Conservation (phyloP, 92 coral and sea anemone genomes). For the Epizoanthus stellaris region DNA sequence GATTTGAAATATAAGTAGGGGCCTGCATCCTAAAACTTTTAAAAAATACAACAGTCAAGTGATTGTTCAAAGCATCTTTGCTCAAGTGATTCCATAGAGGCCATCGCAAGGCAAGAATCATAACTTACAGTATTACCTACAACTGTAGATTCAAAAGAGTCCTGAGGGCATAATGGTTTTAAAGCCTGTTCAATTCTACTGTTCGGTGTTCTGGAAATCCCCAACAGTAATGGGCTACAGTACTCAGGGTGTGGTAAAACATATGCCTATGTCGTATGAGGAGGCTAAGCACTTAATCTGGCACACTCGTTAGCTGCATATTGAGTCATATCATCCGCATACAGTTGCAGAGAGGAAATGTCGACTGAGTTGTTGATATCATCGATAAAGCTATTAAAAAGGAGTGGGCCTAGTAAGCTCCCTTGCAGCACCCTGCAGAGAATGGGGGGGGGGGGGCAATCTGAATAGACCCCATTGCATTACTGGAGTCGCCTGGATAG, state of each 20-base stretch:
- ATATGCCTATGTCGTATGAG: not conserved
- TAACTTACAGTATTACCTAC: constrained; percentile 14
- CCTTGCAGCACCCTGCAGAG: not conserved
- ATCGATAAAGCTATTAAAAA: not conserved
- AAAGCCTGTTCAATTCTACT: constrained; percentile 16
- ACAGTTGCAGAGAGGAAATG: too few species aligned
- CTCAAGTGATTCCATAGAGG: constrained; percentile 26
- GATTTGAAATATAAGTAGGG: too few species aligned
- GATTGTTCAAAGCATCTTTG: constrained; percentile 19
- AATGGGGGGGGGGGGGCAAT: not conserved
- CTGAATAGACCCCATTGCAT: not conserved
- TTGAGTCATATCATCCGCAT: too few species aligned
- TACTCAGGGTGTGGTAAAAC: constrained; percentile 35
- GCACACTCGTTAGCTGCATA: too few species aligned
- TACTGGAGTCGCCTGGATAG: not conserved
- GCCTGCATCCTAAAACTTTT: constrained; percentile 36
- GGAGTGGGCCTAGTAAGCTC: not conserved
- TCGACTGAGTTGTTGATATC: not conserved
- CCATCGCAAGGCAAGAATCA: constrained; percentile 1
- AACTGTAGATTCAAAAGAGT: constrained; percentile 12
- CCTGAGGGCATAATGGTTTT: constrained; percentile 35
- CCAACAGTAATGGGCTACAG: constrained; percentile 23
- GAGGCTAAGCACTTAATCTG: constrained; percentile 21
- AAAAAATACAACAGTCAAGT: constrained; percentile 26
- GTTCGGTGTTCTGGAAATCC: constrained; percentile 7